A percentile compares a stretch with the other conserved stretches of the same genome.
Evolutionary conservation across 2,797 vertebrate genomes (phyloP).

Genomic region (Anguilla megastoma): DNA sequence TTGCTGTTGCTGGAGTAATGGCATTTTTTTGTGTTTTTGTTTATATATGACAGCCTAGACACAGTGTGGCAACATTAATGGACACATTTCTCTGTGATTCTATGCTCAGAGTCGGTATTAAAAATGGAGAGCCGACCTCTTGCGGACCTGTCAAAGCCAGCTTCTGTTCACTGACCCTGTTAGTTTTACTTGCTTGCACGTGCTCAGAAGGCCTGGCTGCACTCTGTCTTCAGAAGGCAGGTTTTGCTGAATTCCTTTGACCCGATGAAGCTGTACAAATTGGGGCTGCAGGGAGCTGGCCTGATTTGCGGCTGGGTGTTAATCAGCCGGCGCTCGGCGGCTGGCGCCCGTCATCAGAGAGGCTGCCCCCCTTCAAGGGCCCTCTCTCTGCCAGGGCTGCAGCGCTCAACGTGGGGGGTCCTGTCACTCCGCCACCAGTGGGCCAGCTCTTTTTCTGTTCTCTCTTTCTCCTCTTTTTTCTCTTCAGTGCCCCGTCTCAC

Average conservation of each 20-base stretch:
- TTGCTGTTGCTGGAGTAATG: not conserved
- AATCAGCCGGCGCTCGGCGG: conserved; percentile 1
- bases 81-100: not conserved
- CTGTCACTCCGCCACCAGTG: not conserved
- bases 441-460: not conserved
- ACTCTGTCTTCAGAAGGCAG: not conserved
- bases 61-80: not conserved
- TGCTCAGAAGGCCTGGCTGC: not conserved
- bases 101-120: not conserved
- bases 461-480: not conserved
- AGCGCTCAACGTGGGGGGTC: not conserved
- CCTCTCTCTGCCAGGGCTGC: not conserved
- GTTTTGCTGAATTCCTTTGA: not conserved
- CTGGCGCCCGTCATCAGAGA: not conserved
- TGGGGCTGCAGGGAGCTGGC: conserved; percentile 1
- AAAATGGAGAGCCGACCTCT: not conserved
- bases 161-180: not conserved
- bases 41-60: not conserved
- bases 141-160: not conserved
- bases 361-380: not conserved
- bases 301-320: not conserved
- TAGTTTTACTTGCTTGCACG: not conserved
- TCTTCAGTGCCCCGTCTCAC: not conserved
- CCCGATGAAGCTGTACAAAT: conserved; percentile 1
- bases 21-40: not conserved